Conservation (phyloP, 2,797 vertebrate species). For the Prunella strophiata region DNA sequence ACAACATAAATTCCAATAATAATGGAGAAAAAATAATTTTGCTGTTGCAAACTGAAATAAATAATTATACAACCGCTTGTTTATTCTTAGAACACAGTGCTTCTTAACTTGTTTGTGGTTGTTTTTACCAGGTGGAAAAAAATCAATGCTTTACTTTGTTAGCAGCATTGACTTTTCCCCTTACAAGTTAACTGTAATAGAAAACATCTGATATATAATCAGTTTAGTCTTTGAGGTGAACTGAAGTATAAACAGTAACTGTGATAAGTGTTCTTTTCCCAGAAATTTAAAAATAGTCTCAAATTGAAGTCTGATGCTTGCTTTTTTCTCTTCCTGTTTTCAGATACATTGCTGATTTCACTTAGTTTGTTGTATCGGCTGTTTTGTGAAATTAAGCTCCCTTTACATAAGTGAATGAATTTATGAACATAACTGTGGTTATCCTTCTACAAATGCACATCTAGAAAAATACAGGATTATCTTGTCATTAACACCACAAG, state of each 20-base stretch:
- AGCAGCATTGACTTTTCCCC: not conserved
- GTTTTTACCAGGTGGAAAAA: conserved; percentile 16
- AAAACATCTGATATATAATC: not conserved
- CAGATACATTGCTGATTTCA: not conserved
- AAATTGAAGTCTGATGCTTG: not conserved
- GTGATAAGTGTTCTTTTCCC: not conserved
- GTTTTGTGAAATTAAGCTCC: not conserved
- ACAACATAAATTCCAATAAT: not conserved
- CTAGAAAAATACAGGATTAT: not conserved
- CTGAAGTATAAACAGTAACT: not conserved
- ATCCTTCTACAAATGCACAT: not conserved
- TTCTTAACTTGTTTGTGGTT: not conserved
- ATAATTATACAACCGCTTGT: not conserved
- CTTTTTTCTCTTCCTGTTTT: not conserved
- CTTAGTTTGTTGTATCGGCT: not conserved
- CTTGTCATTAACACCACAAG: not conserved
- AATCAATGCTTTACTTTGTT: conserved; percentile 29
- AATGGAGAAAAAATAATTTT: not conserved
- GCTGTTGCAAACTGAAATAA: not conserved
- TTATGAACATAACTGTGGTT: not conserved
- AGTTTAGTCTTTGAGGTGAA: conserved; percentile 15
- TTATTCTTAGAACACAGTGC: not conserved
- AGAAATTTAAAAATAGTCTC: not conserved
- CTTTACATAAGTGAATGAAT: not conserved
- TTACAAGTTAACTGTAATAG: not conserved